A percentile compares a stretch with the other conserved stretches of the same genome.
Conservation (phyloP, 2,797 vertebrate genomes). For the Paguma larvata region DNA sequence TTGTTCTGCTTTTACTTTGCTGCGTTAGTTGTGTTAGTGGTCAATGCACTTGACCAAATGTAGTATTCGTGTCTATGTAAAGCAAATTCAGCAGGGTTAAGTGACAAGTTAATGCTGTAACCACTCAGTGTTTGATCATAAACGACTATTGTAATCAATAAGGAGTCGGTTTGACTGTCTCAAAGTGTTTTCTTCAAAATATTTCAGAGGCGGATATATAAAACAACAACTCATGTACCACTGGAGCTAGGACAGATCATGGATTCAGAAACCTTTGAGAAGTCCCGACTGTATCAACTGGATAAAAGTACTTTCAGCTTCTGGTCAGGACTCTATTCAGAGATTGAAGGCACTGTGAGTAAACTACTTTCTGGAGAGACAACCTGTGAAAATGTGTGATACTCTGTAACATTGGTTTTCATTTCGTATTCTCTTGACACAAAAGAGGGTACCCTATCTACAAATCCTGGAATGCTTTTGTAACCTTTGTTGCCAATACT, state of each 20-base stretch:
- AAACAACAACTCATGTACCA: conserved; percentile 94
- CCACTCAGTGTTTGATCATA: not conserved
- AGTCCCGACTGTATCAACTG: conserved; percentile 98
- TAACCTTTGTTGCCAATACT: conserved; percentile 1
- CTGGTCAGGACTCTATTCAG: conserved; percentile 99
- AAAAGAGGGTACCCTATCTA: not conserved
- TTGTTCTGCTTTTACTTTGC: conserved; percentile 20
- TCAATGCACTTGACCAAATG: not conserved
- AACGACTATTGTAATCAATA: conserved; percentile 47
- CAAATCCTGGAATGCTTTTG: conserved; percentile 3
- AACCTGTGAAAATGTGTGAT: conserved; percentile 14
- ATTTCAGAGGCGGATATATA: conserved; percentile 95
- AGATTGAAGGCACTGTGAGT: conserved; percentile 97
- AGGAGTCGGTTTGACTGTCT: conserved; percentile 47
- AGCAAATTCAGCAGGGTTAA: conserved; percentile 23
- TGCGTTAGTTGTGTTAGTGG: conserved; percentile 12
- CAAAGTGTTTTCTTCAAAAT: conserved; percentile 72
- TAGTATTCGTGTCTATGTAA: not conserved
- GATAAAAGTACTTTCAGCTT: conserved; percentile 99
- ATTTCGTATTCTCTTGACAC: conserved; percentile 29
- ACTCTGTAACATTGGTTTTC: conserved; percentile 30
- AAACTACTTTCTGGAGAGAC: conserved; percentile 55
- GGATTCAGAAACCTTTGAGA: conserved; percentile 98
- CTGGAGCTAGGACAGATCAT: conserved; percentile 96
- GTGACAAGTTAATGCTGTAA: conserved; percentile 36